Evolutionary conservation across 2,888 invertebrate species (phyloP).

Genomic region (Scrobipalpa atriplicella): DNA sequence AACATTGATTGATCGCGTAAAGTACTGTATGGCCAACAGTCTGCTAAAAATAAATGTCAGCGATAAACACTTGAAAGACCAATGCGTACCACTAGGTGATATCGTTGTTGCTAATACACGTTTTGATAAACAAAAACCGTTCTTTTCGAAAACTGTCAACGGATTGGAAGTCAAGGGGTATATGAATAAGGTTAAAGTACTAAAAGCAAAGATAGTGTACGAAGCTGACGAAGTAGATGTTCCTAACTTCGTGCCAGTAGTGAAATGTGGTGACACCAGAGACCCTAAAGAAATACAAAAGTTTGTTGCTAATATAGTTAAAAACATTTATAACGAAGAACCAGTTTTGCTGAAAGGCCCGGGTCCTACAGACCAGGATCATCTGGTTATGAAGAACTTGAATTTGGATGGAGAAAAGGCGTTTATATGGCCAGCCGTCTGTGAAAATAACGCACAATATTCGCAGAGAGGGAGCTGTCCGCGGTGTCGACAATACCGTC

Average conservation of each 20-base stretch:
- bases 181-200: conserved; percentile 12
- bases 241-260: conserved; percentile 15
- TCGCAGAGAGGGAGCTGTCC: neutral
- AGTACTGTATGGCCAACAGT: neutral
- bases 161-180: neutral
- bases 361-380: neutral
- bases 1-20: neutral
- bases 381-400: neutral
- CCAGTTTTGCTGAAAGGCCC: neutral
- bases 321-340: neutral
- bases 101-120: neutral
- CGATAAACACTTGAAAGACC: neutral
- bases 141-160: neutral
- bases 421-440: conserved; percentile 4
- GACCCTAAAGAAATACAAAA: neutral
- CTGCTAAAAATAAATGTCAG: neutral
- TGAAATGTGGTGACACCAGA: neutral
- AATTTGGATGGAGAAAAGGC: neutral
- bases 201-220: conserved; percentile 17
- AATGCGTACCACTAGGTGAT: neutral
- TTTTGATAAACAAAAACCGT: neutral
- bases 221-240: neutral
- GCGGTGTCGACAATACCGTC: neutral
- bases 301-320: neutral
- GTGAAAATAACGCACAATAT: neutral